Evolutionary conservation across 2,797 vertebrate species (phyloP), one percentile per base, ranked within the genome.

Genomic region (Pyrocephalus nanus): DNA sequence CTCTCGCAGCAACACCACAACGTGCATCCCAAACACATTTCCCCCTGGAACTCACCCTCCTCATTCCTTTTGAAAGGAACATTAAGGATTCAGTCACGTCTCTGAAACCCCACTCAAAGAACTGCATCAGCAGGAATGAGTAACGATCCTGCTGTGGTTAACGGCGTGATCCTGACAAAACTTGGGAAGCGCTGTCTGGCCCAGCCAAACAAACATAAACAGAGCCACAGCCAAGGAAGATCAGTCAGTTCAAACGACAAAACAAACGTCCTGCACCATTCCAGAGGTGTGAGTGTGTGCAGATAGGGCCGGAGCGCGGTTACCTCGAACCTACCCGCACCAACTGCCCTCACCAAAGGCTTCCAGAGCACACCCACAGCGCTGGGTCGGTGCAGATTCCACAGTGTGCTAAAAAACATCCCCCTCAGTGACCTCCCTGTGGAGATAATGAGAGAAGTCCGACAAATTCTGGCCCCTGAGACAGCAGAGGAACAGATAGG

Each of bases 81-180:
- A 84, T 62, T 21, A 90, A 47, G 38, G 78, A 84, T 65, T 82
- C 93, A 83, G 86, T 75, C 93, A 92, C 76, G 36, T 85, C 85
- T 82, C 3, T 88, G 40, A 90, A 95, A 77, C 64, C 87, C 62
- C 86, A 54, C 90, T 96, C 82, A 47, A 79, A 90, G 88, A 83
- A 90, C 72, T 67, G 87, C 91, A 93, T 87, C 83, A 94, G 86
- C 88, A 95, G 67, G 67, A 91, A 93, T 36, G 88, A 93, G 82
- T 69, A 92, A 89, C 4, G 1, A 84, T 42, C 91, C 69, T 62
- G 21, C 92, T 85, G 94, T 47, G 66, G 87, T 70, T 80, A 86
- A 84, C 2, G 1, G 73, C 90, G 64, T 3, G 22, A 73, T 70
- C 86, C 90, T 75, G 67, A 86, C 83, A 82, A 72, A 88, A 79